phyloP scores from a whole-genome alignment of 2,797 vertebrate species.

The Coregonus sp. region DNA sequence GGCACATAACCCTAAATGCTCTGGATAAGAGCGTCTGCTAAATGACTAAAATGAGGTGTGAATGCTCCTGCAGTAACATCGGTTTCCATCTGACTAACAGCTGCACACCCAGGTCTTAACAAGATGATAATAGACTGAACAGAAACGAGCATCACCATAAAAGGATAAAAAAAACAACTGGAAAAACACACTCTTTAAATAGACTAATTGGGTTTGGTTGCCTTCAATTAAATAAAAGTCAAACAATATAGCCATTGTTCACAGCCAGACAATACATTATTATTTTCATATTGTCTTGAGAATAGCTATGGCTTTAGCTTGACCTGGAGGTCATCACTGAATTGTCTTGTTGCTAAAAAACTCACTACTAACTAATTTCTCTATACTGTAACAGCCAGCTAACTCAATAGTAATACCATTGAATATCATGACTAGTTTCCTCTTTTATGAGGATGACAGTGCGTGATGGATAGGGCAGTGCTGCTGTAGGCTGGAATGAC shows the following conservation, averaged over 20 bases:
- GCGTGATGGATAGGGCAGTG: slow-evolving; percentile 21
- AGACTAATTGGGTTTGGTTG: slow-evolving; percentile 4
- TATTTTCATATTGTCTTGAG: not conserved
- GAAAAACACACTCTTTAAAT: not conserved
- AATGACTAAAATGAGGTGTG: slow-evolving; percentile 34
- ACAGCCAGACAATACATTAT: slow-evolving; percentile 19
- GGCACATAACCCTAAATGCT: too few relatives aligned
- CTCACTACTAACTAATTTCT: not conserved
- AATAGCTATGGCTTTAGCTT: not conserved
- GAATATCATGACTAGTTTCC: not conserved
- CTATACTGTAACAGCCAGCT: not conserved
- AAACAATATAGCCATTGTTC: slow-evolving; percentile 22
- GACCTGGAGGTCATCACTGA: not conserved
- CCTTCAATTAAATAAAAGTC: not conserved
- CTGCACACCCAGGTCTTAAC: slow-evolving; percentile 60
- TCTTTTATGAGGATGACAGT: not conserved
- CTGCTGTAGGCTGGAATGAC: slow-evolving; percentile 50
- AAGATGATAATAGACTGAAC: slow-evolving; percentile 15
- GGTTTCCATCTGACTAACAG: slow-evolving; percentile 57
- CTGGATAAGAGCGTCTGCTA: too few relatives aligned
- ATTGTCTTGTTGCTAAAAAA: not conserved
- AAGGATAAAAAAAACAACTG: slow-evolving; percentile 33
- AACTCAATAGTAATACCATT: not conserved
- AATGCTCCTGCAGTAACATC: slow-evolving; percentile 51
- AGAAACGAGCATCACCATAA: slow-evolving; percentile 33